phyloP scores from a whole-genome alignment of 2,888 invertebrate genomes.

The Rhogogaster chlorosoma region DNA sequence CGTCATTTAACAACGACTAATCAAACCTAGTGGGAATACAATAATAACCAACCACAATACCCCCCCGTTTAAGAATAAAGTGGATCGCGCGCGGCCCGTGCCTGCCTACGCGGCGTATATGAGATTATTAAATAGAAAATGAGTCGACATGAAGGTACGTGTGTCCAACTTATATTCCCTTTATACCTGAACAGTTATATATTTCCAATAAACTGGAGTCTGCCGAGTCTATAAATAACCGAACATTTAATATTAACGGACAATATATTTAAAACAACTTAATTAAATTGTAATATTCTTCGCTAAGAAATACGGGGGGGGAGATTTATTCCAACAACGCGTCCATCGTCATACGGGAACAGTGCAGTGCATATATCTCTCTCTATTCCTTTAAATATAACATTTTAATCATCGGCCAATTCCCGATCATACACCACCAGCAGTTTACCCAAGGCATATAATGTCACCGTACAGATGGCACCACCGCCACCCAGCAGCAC shows the following conservation, averaged over 20 bases:
- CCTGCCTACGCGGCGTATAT: slow-evolving; percentile 75
- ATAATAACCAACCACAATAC: neutral
- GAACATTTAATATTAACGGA: no score
- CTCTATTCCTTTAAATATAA: neutral
- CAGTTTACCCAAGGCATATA: slow-evolving; percentile 8
- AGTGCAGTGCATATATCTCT: neutral
- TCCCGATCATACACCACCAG: neutral
- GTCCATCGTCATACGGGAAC: neutral
- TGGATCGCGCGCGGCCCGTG: slow-evolving; percentile 63
- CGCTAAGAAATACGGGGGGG: neutral
- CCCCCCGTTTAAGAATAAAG: slow-evolving; percentile 73
- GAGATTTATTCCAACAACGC: neutral
- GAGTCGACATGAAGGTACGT: slow-evolving; percentile 97
- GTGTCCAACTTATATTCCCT: slow-evolving; percentile 52
- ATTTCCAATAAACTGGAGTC: neutral
- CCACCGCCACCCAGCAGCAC: slow-evolving; percentile 67
- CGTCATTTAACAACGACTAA: slow-evolving; percentile 77
- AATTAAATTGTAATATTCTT: neutral
- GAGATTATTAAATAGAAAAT: slow-evolving; percentile 82
- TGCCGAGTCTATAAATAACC: neutral
- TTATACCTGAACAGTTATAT: neutral
- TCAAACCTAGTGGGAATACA: neutral
- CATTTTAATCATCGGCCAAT: slow-evolving; percentile 10
- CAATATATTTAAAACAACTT: no score
- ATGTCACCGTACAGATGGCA: slow-evolving; percentile 76